Base-by-base conservation (phyloP, 2,888 invertebrate genomes). In the Diplazon laetatorius region DNA sequence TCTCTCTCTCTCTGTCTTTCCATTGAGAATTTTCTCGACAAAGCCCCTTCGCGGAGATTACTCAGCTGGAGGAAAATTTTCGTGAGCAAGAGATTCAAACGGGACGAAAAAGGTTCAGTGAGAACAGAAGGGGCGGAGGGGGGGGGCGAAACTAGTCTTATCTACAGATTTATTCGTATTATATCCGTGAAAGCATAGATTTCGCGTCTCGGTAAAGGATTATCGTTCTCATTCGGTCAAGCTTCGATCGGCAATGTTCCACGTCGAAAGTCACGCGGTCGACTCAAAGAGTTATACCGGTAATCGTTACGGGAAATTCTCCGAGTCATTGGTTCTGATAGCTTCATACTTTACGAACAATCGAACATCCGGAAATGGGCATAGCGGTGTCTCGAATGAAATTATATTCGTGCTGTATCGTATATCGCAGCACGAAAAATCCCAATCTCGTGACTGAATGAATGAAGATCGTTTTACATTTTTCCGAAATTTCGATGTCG, bases 261-360 rank as follows among this genome's bases (percentile, higher is more conserved):
- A n/a, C 30, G 14, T 12, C 6, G 1, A 14, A 55, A n/a, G 12
- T 46, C 18, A 42, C 83, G 84, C 82, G 86, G 86, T n/a, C n/a
- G 86, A 5, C 14, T 8, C 39, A 85, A 85, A 89, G 89, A 90
- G 85, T 90, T 89, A 76, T 78, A 89, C 89, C 85, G 89, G 88
- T 89, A 89, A 90, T 90, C 89, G 89, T 86, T 66, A 83, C 82
- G 83, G 82, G n/a, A n/a, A 82, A 84, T 83, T 88, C 88, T 84
- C 83, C 89, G 87, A 89, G 71, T 87, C 90, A 90, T 91, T 90
- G 88, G 81, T 76, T 88, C 86, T 89, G 90, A 90, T 91, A 89
- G 90, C 88, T 89, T 90, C 89, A 89, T 90, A 90, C 89, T 87
- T 91, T 86, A 90, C 88, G 82, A 84, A 62, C 66, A 89, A 88